Evolutionary conservation across 2,797 vertebrate species (phyloP).

Genomic region (Poeciliopsis paucimaculata): DNA sequence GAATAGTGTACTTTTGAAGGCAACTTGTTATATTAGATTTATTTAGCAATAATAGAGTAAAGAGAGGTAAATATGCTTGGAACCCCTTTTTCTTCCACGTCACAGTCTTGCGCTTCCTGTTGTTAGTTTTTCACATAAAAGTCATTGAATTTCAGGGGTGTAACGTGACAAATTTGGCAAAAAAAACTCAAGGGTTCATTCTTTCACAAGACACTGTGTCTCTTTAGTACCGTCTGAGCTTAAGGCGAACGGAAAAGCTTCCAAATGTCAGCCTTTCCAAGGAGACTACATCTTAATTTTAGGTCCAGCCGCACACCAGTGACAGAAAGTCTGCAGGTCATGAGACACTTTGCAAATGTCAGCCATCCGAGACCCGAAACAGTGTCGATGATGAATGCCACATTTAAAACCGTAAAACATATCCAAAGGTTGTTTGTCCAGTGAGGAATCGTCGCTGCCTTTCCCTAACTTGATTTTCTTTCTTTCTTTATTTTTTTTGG

Average conservation of each 20-base stretch:
- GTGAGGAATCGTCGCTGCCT: constrained; percentile 16
- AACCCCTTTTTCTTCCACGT: background rate
- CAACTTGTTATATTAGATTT: background rate
- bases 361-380: constrained; percentile 21
- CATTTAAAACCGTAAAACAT: constrained; percentile 22
- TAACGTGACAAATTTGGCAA: background rate
- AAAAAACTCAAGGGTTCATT: background rate
- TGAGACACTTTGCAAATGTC: constrained; percentile 43
- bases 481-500: background rate
- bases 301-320: constrained; percentile 6
- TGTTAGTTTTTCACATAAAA: background rate
- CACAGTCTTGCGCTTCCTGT: background rate
- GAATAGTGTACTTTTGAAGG: background rate
- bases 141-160: background rate
- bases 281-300: constrained; percentile 34
- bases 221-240: constrained; percentile 40
- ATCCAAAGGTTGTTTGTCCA: constrained; percentile 31
- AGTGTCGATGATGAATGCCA: constrained; percentile 20
- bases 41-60: background rate
- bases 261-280: constrained; percentile 49
- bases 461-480: constrained; percentile 38
- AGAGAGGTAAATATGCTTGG: background rate
- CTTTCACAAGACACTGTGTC: background rate
- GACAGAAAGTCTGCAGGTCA: constrained; percentile 31
- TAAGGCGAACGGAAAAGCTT: constrained; percentile 44